Conservation (phyloP, 2,888 invertebrate genomes). For the Ophion obscuratus region DNA sequence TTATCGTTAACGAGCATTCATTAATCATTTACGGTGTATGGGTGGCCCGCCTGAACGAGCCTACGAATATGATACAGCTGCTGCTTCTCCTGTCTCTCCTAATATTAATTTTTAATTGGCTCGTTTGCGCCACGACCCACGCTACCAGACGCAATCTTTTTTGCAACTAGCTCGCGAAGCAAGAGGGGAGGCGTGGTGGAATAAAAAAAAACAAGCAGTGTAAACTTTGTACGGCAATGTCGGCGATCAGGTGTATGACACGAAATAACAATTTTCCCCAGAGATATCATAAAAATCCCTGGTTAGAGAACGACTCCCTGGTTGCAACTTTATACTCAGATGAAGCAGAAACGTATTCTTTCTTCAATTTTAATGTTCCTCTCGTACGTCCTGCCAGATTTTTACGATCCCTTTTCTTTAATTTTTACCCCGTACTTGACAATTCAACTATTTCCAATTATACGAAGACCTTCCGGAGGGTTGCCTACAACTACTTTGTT, state of each 20-base stretch:
- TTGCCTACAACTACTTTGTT: no score
- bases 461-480: no score
- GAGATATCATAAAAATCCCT: neutral
- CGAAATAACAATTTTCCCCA: neutral
- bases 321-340: no score
- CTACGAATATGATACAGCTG: constrained; percentile 37
- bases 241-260: neutral
- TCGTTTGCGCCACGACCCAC: constrained; percentile 34
- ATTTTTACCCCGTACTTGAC: no score
- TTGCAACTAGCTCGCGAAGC: neutral
- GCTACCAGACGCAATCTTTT: constrained; percentile 22
- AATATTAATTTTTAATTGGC: constrained; percentile 58
- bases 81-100: constrained; percentile 16
- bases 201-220: constrained; percentile 1
- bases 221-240: constrained; percentile 7
- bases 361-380: no score
- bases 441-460: no score
- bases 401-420: no score
- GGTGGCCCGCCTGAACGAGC: constrained; percentile 35
- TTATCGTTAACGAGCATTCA: constrained; percentile 59
- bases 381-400: no score
- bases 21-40: constrained; percentile 52
- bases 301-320: neutral
- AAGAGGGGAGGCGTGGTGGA: neutral
- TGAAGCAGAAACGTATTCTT: no score